phyloP scores from a whole-genome alignment of 2,113 vertebrate genomes.

The Lycocorax pyrrhopterus region DNA sequence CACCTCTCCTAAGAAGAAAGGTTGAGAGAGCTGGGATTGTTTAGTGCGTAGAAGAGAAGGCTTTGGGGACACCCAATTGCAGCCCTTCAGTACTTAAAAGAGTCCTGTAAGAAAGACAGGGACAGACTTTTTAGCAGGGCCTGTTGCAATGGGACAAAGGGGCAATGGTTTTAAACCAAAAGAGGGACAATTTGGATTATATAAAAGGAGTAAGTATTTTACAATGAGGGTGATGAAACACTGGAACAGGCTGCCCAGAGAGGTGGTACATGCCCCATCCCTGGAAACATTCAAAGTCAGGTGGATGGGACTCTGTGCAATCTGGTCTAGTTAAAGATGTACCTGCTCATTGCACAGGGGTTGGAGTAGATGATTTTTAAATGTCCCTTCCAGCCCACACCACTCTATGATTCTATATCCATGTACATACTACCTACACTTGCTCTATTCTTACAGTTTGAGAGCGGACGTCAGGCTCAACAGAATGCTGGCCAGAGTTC shows the following conservation, averaged over 20 bases:
- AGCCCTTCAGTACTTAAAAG: background rate
- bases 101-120: background rate
- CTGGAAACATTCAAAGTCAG: background rate
- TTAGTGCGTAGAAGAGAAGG: background rate
- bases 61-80: background rate
- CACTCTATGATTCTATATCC: background rate
- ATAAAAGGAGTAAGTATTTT: background rate
- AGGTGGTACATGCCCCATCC: too few species aligned
- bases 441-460: background rate
- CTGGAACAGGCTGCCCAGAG: background rate
- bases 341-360: background rate
- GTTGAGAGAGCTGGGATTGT: background rate
- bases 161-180: background rate
- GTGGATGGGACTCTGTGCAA: background rate
- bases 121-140: background rate
- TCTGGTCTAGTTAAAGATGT: background rate
- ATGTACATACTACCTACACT: background rate
- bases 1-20: background rate
- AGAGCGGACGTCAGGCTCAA: fast-evolving
- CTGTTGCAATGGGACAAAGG: background rate
- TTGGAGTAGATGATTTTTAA: background rate
- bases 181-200: background rate
- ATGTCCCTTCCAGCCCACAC: background rate
- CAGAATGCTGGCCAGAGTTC: background rate
- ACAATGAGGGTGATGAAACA: background rate